These are phyloP conservation scores for Imbricaverruca yamaguchii DNA, from an alignment of 2,888 invertebrate species.

Conservation along the genomic window DNA sequence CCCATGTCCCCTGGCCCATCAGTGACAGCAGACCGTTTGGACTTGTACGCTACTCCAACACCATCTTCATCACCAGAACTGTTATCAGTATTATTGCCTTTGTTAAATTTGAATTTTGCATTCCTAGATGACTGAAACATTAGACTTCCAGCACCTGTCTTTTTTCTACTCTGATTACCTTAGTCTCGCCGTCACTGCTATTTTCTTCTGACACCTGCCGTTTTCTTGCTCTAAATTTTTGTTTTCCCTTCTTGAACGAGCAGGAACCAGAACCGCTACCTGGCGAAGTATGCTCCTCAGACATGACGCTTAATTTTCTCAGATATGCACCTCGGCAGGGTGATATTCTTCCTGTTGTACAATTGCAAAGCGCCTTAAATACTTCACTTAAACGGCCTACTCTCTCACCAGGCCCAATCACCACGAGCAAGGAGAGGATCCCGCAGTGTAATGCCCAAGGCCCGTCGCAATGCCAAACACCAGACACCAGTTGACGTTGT, in stretches of 20 bases:
- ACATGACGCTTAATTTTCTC: too few species aligned
- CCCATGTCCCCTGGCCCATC: slow-evolving; percentile 33
- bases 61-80: slow-evolving; percentile 24
- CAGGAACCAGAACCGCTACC: neutral
- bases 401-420: too few species aligned
- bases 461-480: too few species aligned
- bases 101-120: too few species aligned
- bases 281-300: too few species aligned
- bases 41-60: slow-evolving; percentile 28
- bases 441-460: too few species aligned
- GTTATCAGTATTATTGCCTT: slow-evolving; percentile 8
- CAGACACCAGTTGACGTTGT: too few species aligned
- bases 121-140: slow-evolving; percentile 24
- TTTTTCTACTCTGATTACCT: slow-evolving; percentile 27
- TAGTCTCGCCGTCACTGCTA: slow-evolving; percentile 32
- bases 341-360: too few species aligned
- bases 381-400: too few species aligned
- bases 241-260: neutral
- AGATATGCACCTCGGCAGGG: too few species aligned
- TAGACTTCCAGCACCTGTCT: slow-evolving; percentile 27
- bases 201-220: neutral
- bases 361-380: too few species aligned
- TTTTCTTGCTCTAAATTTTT: neutral
- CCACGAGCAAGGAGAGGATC: too few species aligned
- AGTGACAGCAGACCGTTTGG: slow-evolving; percentile 26